Base-by-base conservation (phyloP, 2,113 vertebrate genomes). In the Solea senegalensis region DNA sequence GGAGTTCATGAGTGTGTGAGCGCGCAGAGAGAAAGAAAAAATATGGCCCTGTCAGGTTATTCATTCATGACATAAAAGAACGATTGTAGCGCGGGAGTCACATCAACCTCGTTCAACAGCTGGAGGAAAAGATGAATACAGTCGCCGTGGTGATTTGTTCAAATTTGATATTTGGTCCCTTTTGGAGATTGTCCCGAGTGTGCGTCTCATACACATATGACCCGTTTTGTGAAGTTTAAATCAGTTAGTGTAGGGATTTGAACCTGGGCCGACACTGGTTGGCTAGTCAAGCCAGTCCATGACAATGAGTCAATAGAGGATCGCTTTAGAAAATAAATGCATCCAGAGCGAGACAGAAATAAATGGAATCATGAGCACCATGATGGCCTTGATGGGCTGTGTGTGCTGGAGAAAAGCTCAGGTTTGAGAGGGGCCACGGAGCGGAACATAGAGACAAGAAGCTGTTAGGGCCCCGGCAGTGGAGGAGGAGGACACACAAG, bases 271-370 rank as follows among this genome's bases (percentile, higher is more conserved):
- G 59, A 73, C 57, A 54, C 78, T 88, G 90, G 86, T 92, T 92
- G 91, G 59, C 84, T 81, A 87, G 85, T 76, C 91, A 92, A 91
- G 91, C 90, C 81, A 55, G 68, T 86, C 89, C 81, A 76, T 83
- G 88, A 91, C 90, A 92, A 92, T 91, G 89, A 90, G 89, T 91
- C 91, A 90, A 90, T 85, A 88, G 89, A 83, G 82, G 87, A 90
- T 88, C 87, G 84, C 87, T 89, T 89, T 86, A 83, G 84, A 92
- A 90, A 92, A 92, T 89, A 92, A 93, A 93, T 91, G 90, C 90
- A 93, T 92, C 92, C 92, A 91, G 81, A 90, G 88, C 69, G 79
- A 90, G 86, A 76, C 82, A 87, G 87, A 90, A 89, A 89, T 82
- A 92, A 93, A 91, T 91, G 89, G 87, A 91, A 92, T 91, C 90